Base-by-base conservation (phyloP, 2,888 invertebrate species). In the Ophion slaviceki region DNA sequence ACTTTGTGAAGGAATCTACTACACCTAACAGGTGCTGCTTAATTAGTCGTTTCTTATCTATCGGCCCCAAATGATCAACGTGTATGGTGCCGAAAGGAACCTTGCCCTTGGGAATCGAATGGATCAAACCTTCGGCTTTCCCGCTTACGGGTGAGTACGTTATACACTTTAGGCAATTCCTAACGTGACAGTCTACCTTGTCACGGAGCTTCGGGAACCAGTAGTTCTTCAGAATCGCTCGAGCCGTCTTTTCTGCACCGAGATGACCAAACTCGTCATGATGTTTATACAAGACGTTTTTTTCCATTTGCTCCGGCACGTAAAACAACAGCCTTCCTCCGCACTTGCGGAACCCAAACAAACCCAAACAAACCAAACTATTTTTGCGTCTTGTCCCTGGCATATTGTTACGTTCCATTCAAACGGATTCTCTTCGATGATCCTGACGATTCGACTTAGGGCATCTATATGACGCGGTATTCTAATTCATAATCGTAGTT, bases 391-490 rank as follows among this genome's bases (percentile, higher is more conserved):
- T 4, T 75, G 71, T 24, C 47, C 70, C 57, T 87, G 88, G 59
- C 75, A 36, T 3, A 89, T 6, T 1, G 85, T 47, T 2, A 88
- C 79, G 64, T 86, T 87, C 10, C 61, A 67, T 61, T 88, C 83
- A 6, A 88, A 76, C 0, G 87, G 71, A 59, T 88, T 87, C 11
- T 87, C 87, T 5, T 87, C 86, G 4, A 88, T 36, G 1, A 86
- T 71, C 2, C 77, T 24, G 4, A 87, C 68, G 8, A 17, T 71
- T 2, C 85, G 74, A 67, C 89, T 90, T 20, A 91, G 24, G 24
- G 90, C 90, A 84, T 92, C 90, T 5, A 90, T 90, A 80, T 92
- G 90, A 7, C 61, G 67, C 90, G 74, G 76, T 91, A 90, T 45
- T 88, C 88, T 7, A 90, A 59, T 36, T 70, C 71, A 74, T 88